These are phyloP conservation scores for Vicugna pacos DNA, from an alignment of 2,113 vertebrate species.

Conservation along the genomic window DNA sequence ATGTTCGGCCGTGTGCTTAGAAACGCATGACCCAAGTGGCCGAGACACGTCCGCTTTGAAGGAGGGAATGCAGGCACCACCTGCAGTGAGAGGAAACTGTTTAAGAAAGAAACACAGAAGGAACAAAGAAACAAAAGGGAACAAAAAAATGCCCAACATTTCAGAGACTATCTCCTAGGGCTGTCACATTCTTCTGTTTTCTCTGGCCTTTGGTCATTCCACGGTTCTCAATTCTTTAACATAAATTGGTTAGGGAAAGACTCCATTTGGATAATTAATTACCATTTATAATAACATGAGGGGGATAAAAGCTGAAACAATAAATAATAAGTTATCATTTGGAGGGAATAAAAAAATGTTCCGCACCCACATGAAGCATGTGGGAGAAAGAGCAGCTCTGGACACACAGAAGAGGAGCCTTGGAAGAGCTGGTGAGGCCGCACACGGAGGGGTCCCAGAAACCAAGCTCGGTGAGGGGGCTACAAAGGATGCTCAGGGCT, in stretches of 20 bases:
- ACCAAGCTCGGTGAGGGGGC: accelerated
- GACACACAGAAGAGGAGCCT: background rate
- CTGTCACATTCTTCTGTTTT: background rate
- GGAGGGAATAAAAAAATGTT: background rate
- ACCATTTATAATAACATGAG: background rate
- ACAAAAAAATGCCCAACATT: background rate
- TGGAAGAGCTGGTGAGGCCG: background rate
- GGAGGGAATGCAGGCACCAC: background rate
- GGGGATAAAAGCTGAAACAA: background rate
- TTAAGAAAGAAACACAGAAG: background rate
- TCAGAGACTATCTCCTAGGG: background rate
- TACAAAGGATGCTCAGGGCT: background rate
- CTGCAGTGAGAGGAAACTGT: background rate
- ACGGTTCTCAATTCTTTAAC: background rate
- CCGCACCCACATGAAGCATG: too few species aligned
- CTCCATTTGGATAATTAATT: background rate
- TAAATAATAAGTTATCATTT: background rate
- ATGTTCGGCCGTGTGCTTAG: background rate
- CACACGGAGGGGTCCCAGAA: too few species aligned
- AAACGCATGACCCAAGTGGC: background rate
- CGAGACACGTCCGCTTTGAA: background rate
- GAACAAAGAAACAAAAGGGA: background rate
- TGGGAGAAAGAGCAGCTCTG: background rate
- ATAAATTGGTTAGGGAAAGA: background rate
- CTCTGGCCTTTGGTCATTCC: background rate